Base-by-base conservation (phyloP, 1,140 invertebrate species). In the Ooceraea biroi region DNA sequence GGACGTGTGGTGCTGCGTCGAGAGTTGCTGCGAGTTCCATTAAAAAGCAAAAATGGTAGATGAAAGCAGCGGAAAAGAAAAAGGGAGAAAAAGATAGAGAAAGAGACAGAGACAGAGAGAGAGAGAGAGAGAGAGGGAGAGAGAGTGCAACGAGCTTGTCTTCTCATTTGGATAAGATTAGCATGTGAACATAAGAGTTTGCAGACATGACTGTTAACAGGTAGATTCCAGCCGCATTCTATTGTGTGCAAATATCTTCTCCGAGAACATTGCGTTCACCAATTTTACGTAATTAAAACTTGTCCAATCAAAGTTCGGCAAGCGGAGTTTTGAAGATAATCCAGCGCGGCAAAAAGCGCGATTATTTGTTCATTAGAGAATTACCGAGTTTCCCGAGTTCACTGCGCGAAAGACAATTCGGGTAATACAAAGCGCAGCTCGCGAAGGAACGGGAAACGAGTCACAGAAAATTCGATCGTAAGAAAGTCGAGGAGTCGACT, bases 291-390 rank as follows among this genome's bases (percentile, higher is more conserved):
- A 78, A 69, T 78, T 69, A 44, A 69, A 78, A 27, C 63, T 78
- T 57, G 36, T 57, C 69, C 41, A 50, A 77, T 50, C 22, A 12
- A 69, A 41, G 17, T 52, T 69, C 25, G 44, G n/a, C 55, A 55
- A 78, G 36, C 36, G 68, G 55, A 78, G 65, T 48, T 52, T 55
- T 14, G 44, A 69, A 19, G 63, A 69, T 66, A 78, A 78, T 69
- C 48, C 19, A 22, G 22, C 65, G 25, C 22, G 46, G 19, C 74
- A 68, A 27, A 48, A 78, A 78, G 36, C 50, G 17, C 41, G 63
- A 69, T 48, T 65, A 57, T 78, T 78, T 78, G 50, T 78, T 78
- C 65, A 78, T 78, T 78, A 78, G 63, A 19, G 44, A 69, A 69
- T 76, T 63, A 63, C 57, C 17, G 48, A 55, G 36, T 27, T 65